Base-by-base conservation (phyloP, 2,113 vertebrate genomes). In the Eulacestoma nigropectus region DNA sequence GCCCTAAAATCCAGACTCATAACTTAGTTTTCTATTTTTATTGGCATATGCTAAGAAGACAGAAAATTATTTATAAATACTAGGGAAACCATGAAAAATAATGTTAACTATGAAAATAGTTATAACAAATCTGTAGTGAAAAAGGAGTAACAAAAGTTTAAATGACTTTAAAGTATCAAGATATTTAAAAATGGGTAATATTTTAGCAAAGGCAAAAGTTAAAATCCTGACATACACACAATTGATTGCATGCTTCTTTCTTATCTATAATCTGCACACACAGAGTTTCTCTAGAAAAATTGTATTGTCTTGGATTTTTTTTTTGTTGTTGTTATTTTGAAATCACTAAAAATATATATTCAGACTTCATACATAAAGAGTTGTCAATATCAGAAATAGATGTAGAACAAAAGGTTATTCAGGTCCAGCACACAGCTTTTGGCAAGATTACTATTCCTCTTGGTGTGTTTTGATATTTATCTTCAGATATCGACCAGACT, bases 351-450 rank as follows among this genome's bases (percentile, higher is more conserved):
- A 56, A 73, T 50, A 57, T 82, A 30, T 62, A n/a, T 82, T 57
- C 50, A 63, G 11, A 41, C 42, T 67, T 81, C 55, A 84, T 55
- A 46, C 25, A 35, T 49, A 59, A 74, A 55, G 27, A 46, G 11
- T 87, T 91, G 89, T 70, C 69, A 75, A 17, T 78, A 91, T 75
- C 60, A 94, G 87, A 93, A 89, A 87, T 21, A 91, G 69, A 87
- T 53, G 20, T 0, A 0, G 76, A 91, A 93, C 68, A 89, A 84
- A 96, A 94, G 80, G 69, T 91, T 49, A 33, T 77, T 52, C 55
- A 70, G 73, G 60, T 94, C n/a, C 52, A 75, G 42, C 29, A 75
- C 21, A 32, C 19, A 82, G 25, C 73, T 93, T 91, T 87, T 52
- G 79, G 60, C 29, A 72, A 84, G 39, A 74, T 47, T 78, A 32